These are phyloP conservation scores for Aplodontia rufa DNA, from an alignment of 2,113 vertebrate species.

Conservation along the genomic window DNA sequence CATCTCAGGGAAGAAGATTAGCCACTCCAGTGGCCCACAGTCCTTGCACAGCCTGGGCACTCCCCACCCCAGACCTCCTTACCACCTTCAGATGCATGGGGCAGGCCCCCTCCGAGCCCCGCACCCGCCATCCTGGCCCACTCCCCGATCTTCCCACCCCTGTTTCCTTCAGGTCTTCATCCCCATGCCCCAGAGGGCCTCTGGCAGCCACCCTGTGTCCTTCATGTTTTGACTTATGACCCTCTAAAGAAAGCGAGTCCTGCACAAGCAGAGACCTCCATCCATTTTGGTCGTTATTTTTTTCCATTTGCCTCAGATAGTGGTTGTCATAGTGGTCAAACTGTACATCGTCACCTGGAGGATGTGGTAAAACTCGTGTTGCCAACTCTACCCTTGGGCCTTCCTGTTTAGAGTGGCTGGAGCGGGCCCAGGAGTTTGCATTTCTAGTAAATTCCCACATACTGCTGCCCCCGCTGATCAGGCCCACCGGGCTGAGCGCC, in stretches of 20 bases:
- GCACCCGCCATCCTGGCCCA: rapidly evolving
- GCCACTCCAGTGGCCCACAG: no score
- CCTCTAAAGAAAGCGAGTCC: neutral
- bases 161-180: neutral
- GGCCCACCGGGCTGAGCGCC: neutral
- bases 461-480: neutral
- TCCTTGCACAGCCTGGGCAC: neutral
- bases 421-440: neutral
- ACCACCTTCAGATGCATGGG: neutral
- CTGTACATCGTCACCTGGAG: neutral
- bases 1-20: neutral
- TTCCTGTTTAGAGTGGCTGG: neutral
- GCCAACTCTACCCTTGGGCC: neutral
- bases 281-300: neutral
- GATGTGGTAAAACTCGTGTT: neutral
- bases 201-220: neutral
- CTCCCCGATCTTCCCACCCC: neutral
- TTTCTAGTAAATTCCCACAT: neutral
- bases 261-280: neutral
- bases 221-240: neutral
- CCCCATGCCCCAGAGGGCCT: neutral
- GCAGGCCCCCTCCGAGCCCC: neutral
- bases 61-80: neutral
- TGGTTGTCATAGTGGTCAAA: neutral
- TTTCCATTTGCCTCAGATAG: neutral